phyloP scores from a whole-genome alignment of 2,113 vertebrate species.

The Psilopogon haemacephalus region DNA sequence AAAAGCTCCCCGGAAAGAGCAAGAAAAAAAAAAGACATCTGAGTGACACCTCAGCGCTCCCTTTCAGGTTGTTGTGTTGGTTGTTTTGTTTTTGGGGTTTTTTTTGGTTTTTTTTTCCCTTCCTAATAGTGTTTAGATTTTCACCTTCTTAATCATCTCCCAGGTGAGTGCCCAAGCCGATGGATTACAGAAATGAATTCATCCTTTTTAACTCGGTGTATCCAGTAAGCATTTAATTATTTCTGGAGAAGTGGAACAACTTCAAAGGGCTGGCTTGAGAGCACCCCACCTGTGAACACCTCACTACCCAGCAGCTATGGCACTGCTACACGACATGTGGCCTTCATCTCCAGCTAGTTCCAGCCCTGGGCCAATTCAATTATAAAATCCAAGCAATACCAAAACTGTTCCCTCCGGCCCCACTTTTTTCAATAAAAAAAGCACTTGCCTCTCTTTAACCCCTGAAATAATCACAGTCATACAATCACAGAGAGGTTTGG shows the following conservation, averaged over 20 bases:
- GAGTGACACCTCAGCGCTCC: slow-evolving; percentile 4
- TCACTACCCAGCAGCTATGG: neutral
- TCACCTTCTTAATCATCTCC: slow-evolving; percentile 57
- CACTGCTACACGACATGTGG: rapidly evolving
- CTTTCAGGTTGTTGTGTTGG: neutral
- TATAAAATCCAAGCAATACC: neutral
- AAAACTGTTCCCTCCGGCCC: neutral
- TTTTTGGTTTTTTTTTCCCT: neutral
- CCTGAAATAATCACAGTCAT: neutral
- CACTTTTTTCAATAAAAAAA: neutral
- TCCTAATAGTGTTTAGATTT: slow-evolving; percentile 47
- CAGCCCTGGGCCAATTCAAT: neutral
- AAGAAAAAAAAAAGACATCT: slow-evolving; percentile 37
- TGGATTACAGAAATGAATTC: neutral
- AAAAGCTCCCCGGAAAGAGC: neutral
- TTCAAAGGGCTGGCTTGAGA: neutral
- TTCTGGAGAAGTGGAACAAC: neutral
- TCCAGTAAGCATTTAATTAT: slow-evolving; percentile 37
- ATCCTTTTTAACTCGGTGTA: neutral
- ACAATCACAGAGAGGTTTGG: too few species aligned
- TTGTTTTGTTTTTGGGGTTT: too few species aligned
- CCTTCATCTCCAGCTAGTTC: neutral
- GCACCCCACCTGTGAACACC: neutral
- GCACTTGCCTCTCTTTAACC: neutral
- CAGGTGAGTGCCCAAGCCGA: slow-evolving; percentile 37